Base-by-base conservation (phyloP, 2,113 vertebrate genomes). In the Myanophis thanlyinensis region DNA sequence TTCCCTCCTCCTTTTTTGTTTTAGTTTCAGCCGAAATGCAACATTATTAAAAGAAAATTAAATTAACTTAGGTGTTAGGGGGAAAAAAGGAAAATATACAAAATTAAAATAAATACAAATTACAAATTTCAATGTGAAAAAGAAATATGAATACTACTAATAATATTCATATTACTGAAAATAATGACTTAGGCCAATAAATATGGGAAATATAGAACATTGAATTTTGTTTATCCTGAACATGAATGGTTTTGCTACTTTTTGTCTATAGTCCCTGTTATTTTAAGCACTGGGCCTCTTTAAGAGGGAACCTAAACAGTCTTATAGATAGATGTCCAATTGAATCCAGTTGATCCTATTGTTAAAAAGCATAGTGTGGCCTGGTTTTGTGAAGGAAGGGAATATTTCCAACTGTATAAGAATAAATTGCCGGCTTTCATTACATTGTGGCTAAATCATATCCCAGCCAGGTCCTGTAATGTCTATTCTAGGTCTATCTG, bases 21-120 rank as follows among this genome's bases (percentile, higher is more conserved):
- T 93, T 52, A 90, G 85, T 53, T 91, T 88, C 18, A 25, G 49
- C 53, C 87, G 93, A 89, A 2, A 0, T 10, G 48, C 87, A 87
- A 86, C 52, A 56, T 73, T 90, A 1, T 91, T 92, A 96, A 95
- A 95, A 1, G 44, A 95, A 95, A 93, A 89, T 90, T 89, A 87
- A 91, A 93, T 95, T 91, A 93, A 95, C 20, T 30, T 54, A 84
- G 46, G 90, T 73, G 84, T 51, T 73, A 11, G 53, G n/a, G n/a
- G n/a, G 35, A 73, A 80, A 90, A 90, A 87, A 90, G 48, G 89
- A 93, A 90, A 93, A 92, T n/a, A 53, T 87, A 54, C 52, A 67
- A 91, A 48, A 89, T 91, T 93, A 80, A 95, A 95, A 90, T 87
- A 86, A 1, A 88, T 25, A 90, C 93, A 2, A 87, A 93, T 49